Evolutionary conservation across 1,140 invertebrate genomes (phyloP).

Genomic region (Nylanderia fulva): DNA sequence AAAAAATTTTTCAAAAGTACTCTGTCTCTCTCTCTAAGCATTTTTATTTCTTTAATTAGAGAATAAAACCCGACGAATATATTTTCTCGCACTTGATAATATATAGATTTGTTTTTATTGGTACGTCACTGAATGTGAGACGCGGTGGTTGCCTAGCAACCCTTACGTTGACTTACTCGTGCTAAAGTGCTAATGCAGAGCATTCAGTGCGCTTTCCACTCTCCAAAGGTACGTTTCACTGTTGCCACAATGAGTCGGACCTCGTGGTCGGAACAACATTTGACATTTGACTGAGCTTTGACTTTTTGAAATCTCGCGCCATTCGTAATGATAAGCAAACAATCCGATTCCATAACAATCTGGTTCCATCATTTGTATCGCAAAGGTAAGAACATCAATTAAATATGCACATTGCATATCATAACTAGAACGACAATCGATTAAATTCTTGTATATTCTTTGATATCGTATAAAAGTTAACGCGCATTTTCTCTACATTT

Average conservation of each 20-base stretch:
- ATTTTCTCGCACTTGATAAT: constrained; percentile 15
- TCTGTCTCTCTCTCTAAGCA: not conserved
- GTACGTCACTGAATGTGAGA: constrained; percentile 77
- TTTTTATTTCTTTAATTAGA: constrained; percentile 11
- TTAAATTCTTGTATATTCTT: constrained; percentile 25
- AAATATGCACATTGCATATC: not conserved
- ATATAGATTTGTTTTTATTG: constrained; percentile 34
- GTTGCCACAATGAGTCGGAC: constrained; percentile 56
- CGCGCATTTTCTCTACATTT: not conserved
- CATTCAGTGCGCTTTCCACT: constrained; percentile 78
- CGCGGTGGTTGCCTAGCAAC: constrained; percentile 81
- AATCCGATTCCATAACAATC: too few species aligned
- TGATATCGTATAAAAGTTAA: not conserved
- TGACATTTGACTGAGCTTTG: constrained; percentile 43
- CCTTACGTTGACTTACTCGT: constrained; percentile 74
- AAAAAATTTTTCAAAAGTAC: not conserved
- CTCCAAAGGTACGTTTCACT: constrained; percentile 75
- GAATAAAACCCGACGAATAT: not conserved
- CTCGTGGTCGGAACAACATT: constrained; percentile 69
- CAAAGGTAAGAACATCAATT: constrained; percentile 28
- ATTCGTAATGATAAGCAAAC: constrained; percentile 37
- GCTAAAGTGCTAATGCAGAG: constrained; percentile 74
- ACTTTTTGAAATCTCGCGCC: constrained; percentile 68
- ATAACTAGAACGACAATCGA: not conserved
- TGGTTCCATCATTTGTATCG: constrained; percentile 17